These are phyloP conservation scores for Catalaphyllia jardinei DNA, from an alignment of 64 coral and sea anemone genomes.

Conservation along the genomic window DNA sequence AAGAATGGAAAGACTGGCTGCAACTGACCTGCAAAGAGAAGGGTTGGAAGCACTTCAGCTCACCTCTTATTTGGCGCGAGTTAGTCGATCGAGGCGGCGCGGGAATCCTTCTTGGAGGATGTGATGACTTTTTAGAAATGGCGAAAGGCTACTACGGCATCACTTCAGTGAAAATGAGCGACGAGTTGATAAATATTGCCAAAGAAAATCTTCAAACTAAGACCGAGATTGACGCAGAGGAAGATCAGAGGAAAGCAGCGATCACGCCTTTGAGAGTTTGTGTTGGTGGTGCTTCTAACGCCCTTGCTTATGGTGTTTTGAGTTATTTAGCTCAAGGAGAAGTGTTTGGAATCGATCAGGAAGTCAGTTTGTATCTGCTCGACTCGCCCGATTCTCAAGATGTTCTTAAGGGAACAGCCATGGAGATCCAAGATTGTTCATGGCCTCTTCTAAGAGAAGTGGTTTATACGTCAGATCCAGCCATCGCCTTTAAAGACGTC, in stretches of 20 bases:
- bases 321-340: conserved; percentile 80
- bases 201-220: conserved; percentile 89
- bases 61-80: conserved; percentile 94
- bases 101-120: conserved; percentile 86
- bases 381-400: conserved; percentile 69
- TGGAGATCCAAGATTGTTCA: conserved; percentile 93
- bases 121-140: conserved; percentile 94
- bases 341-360: conserved; percentile 84
- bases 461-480: conserved; percentile 61
- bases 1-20: conserved; percentile 85
- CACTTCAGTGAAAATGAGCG: conserved; percentile 79
- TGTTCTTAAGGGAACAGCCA: conserved; percentile 66
- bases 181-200: conserved; percentile 78
- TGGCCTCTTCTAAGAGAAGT: conserved; percentile 78
- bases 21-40: conserved; percentile 71
- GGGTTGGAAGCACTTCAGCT: conserved; percentile 77
- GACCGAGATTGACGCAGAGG: conserved; percentile 71
- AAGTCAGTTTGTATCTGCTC: conserved; percentile 70
- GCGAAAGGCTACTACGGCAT: conserved; percentile 89
- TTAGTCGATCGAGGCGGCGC: conserved; percentile 89
- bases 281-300: conserved; percentile 64
- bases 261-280: conserved; percentile 84
- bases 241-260: conserved; percentile 56
- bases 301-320: conserved; percentile 77
- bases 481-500: conserved; percentile 69